Evolutionary conservation across 1,140 invertebrate species (phyloP).

Genomic region (Thaumetopoea pityocampa): DNA sequence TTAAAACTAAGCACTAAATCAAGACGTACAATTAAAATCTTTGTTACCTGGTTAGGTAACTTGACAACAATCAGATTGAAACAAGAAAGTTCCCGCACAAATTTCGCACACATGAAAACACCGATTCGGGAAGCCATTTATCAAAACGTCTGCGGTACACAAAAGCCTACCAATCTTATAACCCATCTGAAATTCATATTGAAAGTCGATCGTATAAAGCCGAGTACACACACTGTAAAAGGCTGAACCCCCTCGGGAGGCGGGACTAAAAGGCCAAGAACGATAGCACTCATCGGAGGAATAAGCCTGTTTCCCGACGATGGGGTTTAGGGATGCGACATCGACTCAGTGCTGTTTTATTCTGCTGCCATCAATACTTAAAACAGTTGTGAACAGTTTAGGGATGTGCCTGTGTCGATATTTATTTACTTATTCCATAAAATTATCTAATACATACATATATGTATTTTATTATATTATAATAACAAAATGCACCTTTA

Average conservation of each 20-base stretch:
- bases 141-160: constrained; percentile 46
- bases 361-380: constrained; percentile 72
- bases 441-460: too few species aligned
- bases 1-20: too few species aligned
- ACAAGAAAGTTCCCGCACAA: constrained; percentile 10
- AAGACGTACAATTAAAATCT: too few species aligned
- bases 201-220: constrained; percentile 64
- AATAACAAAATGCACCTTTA: too few species aligned
- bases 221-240: constrained; percentile 65
- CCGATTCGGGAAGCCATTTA: constrained; percentile 47
- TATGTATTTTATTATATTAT: too few species aligned
- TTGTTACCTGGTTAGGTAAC: too few species aligned
- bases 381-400: constrained; percentile 59
- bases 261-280: constrained; percentile 51
- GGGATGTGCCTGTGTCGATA: constrained; percentile 35
- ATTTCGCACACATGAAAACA: constrained; percentile 18
- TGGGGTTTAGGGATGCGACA: constrained; percentile 63
- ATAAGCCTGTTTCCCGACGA: constrained; percentile 73
- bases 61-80: not conserved
- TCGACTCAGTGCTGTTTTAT: constrained; percentile 71
- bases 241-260: constrained; percentile 59
- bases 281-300: constrained; percentile 70
- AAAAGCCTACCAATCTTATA: constrained; percentile 57
- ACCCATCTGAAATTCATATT: constrained; percentile 71
- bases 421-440: too few species aligned